Percentiles rank a stretch among this genome's conserved stretches.
These are phyloP conservation scores for Dascillus cervinus DNA, from an alignment of 2,888 invertebrate genomes.

Conservation along the genomic window DNA sequence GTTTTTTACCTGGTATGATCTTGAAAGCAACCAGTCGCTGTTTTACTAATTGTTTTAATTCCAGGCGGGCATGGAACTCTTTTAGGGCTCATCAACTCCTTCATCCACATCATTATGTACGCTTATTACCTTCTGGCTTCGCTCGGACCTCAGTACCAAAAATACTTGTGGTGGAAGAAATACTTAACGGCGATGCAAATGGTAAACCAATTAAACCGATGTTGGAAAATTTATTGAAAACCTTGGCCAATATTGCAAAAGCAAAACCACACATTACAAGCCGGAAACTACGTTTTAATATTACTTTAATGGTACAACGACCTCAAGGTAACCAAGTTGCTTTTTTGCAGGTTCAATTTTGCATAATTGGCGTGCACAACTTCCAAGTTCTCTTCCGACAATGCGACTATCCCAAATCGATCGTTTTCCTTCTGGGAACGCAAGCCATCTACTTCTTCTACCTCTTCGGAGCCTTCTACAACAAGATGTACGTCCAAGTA, in stretches of 20 bases:
- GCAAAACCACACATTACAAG: too few species aligned
- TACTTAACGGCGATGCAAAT: slow-evolving; percentile 87
- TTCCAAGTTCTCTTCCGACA: slow-evolving; percentile 52
- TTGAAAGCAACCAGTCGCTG: not conserved
- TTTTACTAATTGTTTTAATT: slow-evolving; percentile 19
- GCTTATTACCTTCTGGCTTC: slow-evolving; percentile 85
- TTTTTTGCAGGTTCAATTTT: slow-evolving; percentile 61
- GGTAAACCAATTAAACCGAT: too few species aligned
- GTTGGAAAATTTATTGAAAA: too few species aligned
- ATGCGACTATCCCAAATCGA: slow-evolving; percentile 64
- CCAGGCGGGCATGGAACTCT: slow-evolving; percentile 76
- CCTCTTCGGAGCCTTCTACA: slow-evolving; percentile 71
- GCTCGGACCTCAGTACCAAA: slow-evolving; percentile 77
- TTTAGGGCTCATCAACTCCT: slow-evolving; percentile 77
- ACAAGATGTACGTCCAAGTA: slow-evolving; percentile 51
- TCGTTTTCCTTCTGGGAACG: slow-evolving; percentile 55
- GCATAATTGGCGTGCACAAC: slow-evolving; percentile 67
- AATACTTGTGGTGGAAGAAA: slow-evolving; percentile 90
- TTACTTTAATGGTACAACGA: too few species aligned
- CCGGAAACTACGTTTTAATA: too few species aligned
- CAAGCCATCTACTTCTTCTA: slow-evolving; percentile 68
- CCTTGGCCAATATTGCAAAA: too few species aligned
- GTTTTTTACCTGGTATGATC: slow-evolving; percentile 49
- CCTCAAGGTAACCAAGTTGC: slow-evolving; percentile 8
- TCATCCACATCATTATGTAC: slow-evolving; percentile 94